Base-by-base conservation (phyloP, 2,797 vertebrate species). In the Acestrorhynchus altus region DNA sequence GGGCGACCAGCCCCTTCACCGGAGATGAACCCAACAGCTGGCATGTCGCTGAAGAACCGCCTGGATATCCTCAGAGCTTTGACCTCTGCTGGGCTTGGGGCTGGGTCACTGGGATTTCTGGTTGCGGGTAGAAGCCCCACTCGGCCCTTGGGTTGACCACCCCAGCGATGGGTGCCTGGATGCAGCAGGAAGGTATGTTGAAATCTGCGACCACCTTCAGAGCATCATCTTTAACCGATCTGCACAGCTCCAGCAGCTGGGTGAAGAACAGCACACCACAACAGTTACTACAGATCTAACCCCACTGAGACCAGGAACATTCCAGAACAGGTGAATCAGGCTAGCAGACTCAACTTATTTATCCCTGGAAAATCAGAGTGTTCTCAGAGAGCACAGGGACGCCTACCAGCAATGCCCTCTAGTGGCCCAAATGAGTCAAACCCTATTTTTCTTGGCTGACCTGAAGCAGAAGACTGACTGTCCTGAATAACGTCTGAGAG, bases 201-300 rank as follows among this genome's bases (percentile, higher is more conserved):
- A 91, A 91, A 49, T 90, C 90, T 0, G 88, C 84, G 61, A 85
- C 84, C 79, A 89, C 88, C 82, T 89, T 88, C 80, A 90, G 70
- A 54, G 89, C 87, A 28, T 89, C 89, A 18, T 90, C 87, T 80
- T 91, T 92, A 74, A 87, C 88, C 0, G 73, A 85, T 66, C 59
- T 54, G 54, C 89, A 91, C 57, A 91, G 82, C 70, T 87, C 84
- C 89, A 91, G 73, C 80, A 92, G 83, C 90, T 92, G 63, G 16
- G 10, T 91, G 47, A 87, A 87, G 80, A 80, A 72, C 44, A 73
- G 40, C 22, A 67, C 11, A 80, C 9, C 59, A 75, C 49, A 72
- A 54, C 44, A 67, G 4, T 47, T 51, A 31, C 40, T 51, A 1
- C 9, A 51, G 8, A 22, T 24, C 20, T 47, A 6, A 1, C 40